phyloP scores from a whole-genome alignment of 1,140 invertebrate genomes.

The Aphis gossypii region DNA sequence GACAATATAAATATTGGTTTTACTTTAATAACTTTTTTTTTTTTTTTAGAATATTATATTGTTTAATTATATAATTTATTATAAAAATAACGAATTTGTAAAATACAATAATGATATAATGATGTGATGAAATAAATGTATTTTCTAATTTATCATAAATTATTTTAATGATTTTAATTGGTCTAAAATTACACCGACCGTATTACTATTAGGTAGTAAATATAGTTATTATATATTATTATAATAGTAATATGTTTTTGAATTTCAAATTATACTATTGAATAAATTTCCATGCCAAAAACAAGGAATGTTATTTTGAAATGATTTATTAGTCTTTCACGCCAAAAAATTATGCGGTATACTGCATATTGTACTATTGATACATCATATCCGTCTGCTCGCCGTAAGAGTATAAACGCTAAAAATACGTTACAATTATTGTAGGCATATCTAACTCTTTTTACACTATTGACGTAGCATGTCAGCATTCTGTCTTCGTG shows the following conservation, averaged over 20 bases:
- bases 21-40: background rate
- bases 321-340: slow-evolving; percentile 4
- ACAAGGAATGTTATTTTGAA: background rate
- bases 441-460: background rate
- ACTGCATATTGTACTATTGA: background rate
- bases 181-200: background rate
- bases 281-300: background rate
- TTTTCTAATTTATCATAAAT: background rate
- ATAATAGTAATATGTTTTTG: background rate
- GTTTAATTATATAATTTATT: background rate
- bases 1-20: too few relatives aligned
- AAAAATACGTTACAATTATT: slow-evolving; percentile 5
- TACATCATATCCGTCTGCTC: background rate
- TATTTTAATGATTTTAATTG: background rate
- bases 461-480: background rate
- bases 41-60: background rate
- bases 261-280: background rate
- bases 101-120: background rate
- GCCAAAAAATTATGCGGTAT: background rate
- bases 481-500: background rate
- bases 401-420: background rate
- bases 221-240: background rate
- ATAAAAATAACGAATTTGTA: background rate
- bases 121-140: background rate
- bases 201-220: background rate